Evolutionary conservation across 2,113 vertebrate genomes (phyloP).

Genomic region (Excalfactoria chinensis): DNA sequence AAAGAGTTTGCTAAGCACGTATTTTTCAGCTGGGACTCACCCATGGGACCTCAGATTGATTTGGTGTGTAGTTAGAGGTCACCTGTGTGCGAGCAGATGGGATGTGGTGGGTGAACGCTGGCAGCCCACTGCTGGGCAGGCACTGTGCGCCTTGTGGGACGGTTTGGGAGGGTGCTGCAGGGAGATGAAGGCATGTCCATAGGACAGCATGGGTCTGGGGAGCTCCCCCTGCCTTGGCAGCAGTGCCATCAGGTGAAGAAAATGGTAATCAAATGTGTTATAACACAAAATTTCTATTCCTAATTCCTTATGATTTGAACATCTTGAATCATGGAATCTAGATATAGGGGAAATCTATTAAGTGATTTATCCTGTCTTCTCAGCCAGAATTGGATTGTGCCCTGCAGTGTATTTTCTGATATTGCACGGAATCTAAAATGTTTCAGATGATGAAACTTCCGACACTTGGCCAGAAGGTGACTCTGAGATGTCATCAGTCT

Average conservation of each 20-base stretch:
- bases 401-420: not conserved
- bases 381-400: not conserved
- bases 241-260: not conserved
- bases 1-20: not conserved
- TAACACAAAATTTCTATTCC: not conserved
- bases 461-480: not conserved
- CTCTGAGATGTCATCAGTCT: not conserved
- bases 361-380: not conserved
- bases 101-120: not conserved
- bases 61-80: not conserved
- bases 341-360: not conserved
- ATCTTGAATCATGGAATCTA: not conserved
- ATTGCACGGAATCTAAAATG: not conserved
- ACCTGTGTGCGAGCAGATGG: not conserved
- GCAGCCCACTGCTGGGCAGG: not conserved
- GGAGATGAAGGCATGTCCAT: fast-evolving
- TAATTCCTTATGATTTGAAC: not conserved
- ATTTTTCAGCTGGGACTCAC: not conserved
- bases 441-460: constrained; percentile 3
- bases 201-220: fast-evolving
- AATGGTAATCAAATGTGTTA: not conserved
- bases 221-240: not conserved
- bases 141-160: not conserved
- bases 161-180: not conserved
- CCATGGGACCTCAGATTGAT: fast-evolving